phyloP scores from a whole-genome alignment of 2,888 invertebrate species.

The Anarsia innoxiella region DNA sequence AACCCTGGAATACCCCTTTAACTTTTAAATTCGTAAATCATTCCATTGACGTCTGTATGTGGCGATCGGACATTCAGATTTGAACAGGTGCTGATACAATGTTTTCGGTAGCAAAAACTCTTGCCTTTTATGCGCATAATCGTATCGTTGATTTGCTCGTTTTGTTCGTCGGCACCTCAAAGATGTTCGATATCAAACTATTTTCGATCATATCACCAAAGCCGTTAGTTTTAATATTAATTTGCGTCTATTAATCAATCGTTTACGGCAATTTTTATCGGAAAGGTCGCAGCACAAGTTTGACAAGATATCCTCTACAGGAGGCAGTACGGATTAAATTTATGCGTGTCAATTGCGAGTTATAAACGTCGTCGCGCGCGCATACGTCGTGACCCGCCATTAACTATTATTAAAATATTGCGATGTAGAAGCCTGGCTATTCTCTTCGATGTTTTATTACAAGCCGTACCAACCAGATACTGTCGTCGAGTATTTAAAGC shows the following conservation, averaged over 20 bases:
- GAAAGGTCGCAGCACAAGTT: conserved; percentile 38
- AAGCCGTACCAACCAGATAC: conserved; percentile 53
- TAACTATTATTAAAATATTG: conserved; percentile 74
- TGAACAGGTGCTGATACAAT: conserved; percentile 48
- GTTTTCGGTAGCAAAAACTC: conserved; percentile 48
- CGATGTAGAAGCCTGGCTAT: conserved; percentile 64
- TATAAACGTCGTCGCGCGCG: conserved; percentile 65
- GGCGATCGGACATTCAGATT: conserved; percentile 45
- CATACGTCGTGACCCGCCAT: conserved; percentile 64
- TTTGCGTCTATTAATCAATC: conserved; percentile 31
- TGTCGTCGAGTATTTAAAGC: conserved; percentile 69
- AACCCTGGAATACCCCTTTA: conserved; percentile 36
- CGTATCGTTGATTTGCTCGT: conserved; percentile 30
- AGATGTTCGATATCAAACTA: conserved; percentile 18
- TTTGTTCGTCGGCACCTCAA: conserved; percentile 38
- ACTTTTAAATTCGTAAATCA: conserved; percentile 53
- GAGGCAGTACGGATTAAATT: conserved; percentile 55
- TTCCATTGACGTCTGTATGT: conserved; percentile 61
- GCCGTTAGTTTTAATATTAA: conserved; percentile 11
- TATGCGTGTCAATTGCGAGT: conserved; percentile 64
- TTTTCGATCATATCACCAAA: conserved; percentile 8
- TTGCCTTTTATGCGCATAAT: conserved; percentile 48
- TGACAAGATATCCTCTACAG: conserved; percentile 37
- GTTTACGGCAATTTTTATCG: conserved; percentile 39
- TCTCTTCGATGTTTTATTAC: conserved; percentile 70